A percentile compares a stretch with the other conserved stretches of the same genome.
These are phyloP conservation scores for Xestia rhomboidea DNA, from an alignment of 2,888 invertebrate genomes.

Conservation along the genomic window DNA sequence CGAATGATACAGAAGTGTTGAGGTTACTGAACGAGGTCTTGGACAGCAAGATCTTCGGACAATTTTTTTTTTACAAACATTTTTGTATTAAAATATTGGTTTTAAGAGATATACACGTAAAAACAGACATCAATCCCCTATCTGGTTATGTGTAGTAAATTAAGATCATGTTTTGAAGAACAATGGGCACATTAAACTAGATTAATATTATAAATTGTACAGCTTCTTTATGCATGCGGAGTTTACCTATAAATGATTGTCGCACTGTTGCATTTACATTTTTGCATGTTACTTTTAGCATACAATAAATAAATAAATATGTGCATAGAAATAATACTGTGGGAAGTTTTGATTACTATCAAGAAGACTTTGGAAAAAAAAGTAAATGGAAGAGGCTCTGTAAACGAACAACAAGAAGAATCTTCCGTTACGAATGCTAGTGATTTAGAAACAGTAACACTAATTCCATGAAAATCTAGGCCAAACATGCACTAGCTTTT, in stretches of 20 bases:
- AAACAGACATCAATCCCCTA: not conserved
- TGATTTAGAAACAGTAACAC: not conserved
- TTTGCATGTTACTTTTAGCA: too few species aligned
- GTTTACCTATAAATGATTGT: too few species aligned
- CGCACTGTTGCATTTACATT: too few species aligned
- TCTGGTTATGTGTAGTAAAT: not conserved
- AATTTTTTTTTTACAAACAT: constrained; percentile 9
- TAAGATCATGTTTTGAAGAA: not conserved
- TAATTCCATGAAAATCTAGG: constrained; percentile 25
- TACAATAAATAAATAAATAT: too few species aligned
- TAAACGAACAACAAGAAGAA: not conserved
- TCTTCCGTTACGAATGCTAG: not conserved
- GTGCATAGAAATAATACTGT: too few species aligned
- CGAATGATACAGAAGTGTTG: constrained; percentile 53
- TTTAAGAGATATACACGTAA: not conserved
- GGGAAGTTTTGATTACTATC: not conserved
- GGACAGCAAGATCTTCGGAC: constrained; percentile 18
- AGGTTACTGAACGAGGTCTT: constrained; percentile 45
- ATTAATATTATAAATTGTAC: too few species aligned
- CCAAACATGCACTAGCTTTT: constrained; percentile 22
- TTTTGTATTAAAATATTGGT: not conserved
- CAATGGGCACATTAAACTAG: not conserved
- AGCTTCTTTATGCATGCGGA: too few species aligned
- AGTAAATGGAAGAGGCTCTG: not conserved
- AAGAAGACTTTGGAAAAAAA: not conserved